phyloP scores from a whole-genome alignment of 1,140 invertebrate genomes.

The Eubasilissa regina region DNA sequence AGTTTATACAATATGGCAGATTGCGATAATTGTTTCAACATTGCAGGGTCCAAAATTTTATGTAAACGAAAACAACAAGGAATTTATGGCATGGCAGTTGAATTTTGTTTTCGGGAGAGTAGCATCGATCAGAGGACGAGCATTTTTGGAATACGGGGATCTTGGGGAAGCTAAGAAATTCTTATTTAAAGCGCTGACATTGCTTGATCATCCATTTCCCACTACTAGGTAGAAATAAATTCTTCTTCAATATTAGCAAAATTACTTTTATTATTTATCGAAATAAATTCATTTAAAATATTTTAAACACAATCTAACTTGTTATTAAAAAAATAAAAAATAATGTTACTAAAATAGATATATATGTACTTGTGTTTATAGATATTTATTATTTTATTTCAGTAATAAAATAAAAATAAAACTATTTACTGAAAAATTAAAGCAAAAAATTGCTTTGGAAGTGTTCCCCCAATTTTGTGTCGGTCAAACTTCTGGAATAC shows the following conservation, averaged over 20 bases:
- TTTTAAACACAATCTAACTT: not conserved
- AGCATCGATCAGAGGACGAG: conserved; percentile 63
- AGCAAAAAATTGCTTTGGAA: conserved; percentile 47
- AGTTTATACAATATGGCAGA: not conserved
- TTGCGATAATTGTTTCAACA: not conserved
- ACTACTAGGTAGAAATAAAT: conserved; percentile 59
- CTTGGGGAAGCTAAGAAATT: conserved; percentile 70
- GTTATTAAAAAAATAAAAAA: not conserved
- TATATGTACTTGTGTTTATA: too few relatives aligned
- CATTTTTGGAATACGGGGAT: conserved; percentile 73
- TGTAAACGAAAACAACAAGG: conserved; percentile 35
- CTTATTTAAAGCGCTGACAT: conserved; percentile 71
- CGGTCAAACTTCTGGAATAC: conserved; percentile 33
- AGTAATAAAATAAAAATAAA: conserved; percentile 60
- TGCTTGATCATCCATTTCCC: conserved; percentile 69
- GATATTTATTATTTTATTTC: conserved; percentile 59
- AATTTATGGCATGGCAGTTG: conserved; percentile 61
- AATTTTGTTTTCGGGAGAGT: conserved; percentile 62
- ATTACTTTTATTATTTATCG: too few relatives aligned
- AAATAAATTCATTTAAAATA: too few relatives aligned
- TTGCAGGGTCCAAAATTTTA: conserved; percentile 42
- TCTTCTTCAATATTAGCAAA: too few relatives aligned
- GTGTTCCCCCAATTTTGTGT: conserved; percentile 3
- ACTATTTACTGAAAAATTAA: conserved; percentile 41
- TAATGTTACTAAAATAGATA: too few relatives aligned